Evolutionary conservation across 2,888 invertebrate genomes (phyloP), one percentile per base, ranked within the genome.

Genomic region (Lepidocyrtoides sp.): DNA sequence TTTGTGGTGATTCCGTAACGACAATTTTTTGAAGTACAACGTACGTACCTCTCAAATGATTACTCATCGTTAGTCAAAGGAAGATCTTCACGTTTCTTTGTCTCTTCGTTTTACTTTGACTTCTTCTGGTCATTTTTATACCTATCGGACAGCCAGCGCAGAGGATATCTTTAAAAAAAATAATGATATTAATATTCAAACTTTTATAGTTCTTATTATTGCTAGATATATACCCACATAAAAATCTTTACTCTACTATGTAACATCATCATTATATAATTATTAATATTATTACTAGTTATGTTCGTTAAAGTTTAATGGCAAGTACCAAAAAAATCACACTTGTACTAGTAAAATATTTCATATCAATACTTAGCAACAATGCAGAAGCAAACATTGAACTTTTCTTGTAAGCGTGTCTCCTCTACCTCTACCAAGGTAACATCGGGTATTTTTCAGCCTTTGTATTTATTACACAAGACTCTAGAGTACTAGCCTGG

Each of bases 121-220:
- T n/a, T 75, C 63, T 88, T 88, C 88, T 79, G 88, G 88, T 88
- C 88, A 89, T 89, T 89, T 89, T 75, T 89, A 82, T 89, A 89
- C 81, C 82, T 89, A 44, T 36, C 8, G 17, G 51, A n/a, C 66
- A 66, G 32, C 32, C 8, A 66, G 32, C 66, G 41, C 69, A 72
- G 36, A 72, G 41, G 26, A 72, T 72, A 41, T 29, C 2, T 77
- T 10, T n/a, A n/a, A n/a, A n/a, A n/a, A n/a, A n/a, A 51, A n/a
- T 51, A 48, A 10, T 23, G n/a, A 20, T 77, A 23, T 32, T 12
- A 79, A 14, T 51, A 29, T 20, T 0, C 23, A 57, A 23, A 8
- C 4, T 29, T 14, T 48, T 79, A 36, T 51, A 72, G 69, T 72
- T 20, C 41, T 36, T 41, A 69, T 36, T 69, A 72, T 72, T 72